Evolutionary conservation across 2,888 invertebrate species (phyloP).

Genomic region (Oscheius myriophilus): DNA sequence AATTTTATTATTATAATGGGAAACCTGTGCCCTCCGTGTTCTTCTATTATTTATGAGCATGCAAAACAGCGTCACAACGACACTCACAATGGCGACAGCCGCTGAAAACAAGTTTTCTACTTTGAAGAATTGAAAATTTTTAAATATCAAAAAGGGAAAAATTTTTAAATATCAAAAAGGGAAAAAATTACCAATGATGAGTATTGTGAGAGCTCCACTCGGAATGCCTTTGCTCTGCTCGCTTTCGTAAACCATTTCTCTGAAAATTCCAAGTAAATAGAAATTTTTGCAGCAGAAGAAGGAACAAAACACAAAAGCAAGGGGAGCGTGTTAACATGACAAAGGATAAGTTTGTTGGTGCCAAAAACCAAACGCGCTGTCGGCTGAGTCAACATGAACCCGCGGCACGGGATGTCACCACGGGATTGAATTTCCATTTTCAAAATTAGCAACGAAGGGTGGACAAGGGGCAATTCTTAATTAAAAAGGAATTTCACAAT

Average conservation of each 20-base stretch:
- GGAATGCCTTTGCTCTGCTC: constrained; percentile 43
- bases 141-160: background rate
- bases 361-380: constrained; percentile 16
- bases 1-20: background rate
- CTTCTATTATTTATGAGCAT: constrained; percentile 51
- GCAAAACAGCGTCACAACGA: constrained; percentile 49
- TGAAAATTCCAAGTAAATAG: background rate
- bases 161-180: background rate
- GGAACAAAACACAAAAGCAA: constrained; percentile 3
- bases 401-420: background rate
- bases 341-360: background rate
- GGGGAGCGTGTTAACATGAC: constrained; percentile 6
- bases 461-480: too few relatives aligned
- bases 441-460: too few relatives aligned
- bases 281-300: background rate
- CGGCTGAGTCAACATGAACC: constrained; percentile 20
- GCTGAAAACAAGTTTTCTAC: constrained; percentile 24
- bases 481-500: too few relatives aligned
- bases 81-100: constrained; percentile 50
- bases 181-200: constrained; percentile 24
- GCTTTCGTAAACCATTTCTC: constrained; percentile 27
- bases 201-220: constrained; percentile 47
- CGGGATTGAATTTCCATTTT: too few relatives aligned
- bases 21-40: constrained; percentile 34
- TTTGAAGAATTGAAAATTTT: background rate